These are phyloP conservation scores for Netelia virgata DNA, from an alignment of 2,888 invertebrate species.

Conservation along the genomic window DNA sequence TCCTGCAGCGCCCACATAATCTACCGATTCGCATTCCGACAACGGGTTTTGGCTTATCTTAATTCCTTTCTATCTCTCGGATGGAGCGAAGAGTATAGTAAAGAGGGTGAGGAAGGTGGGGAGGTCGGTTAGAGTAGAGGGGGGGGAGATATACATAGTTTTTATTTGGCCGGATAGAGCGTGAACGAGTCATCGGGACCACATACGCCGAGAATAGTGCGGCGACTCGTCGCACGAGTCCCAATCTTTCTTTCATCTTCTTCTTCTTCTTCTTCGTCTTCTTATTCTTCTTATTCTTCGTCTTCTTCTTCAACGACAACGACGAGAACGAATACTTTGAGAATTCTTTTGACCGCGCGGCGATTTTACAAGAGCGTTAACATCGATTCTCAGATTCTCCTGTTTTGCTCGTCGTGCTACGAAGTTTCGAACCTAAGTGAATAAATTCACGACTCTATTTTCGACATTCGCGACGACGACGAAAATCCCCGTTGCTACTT, in stretches of 20 bases:
- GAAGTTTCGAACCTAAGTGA: constrained; percentile 53
- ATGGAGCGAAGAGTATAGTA: not conserved
- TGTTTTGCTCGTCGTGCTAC: constrained; percentile 38
- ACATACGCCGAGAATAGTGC: constrained; percentile 69
- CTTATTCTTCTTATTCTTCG: constrained; percentile 7
- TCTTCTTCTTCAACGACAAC: constrained; percentile 17
- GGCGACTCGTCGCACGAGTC: constrained; percentile 36
- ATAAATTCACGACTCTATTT: constrained; percentile 68
- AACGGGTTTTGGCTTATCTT: constrained; percentile 74
- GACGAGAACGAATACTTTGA: constrained; percentile 56
- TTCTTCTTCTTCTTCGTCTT: constrained; percentile 63
- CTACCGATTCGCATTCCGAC: constrained; percentile 74
- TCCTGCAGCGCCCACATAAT: constrained; percentile 70
- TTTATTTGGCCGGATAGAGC: constrained; percentile 52
- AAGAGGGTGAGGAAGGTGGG: not conserved
- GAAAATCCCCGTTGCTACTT: constrained; percentile 53
- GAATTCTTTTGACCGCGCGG: constrained; percentile 63
- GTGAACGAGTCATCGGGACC: constrained; percentile 63
- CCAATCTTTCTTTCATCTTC: constrained; percentile 57
- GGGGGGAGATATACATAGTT: constrained; percentile 31
- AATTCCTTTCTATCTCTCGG: constrained; percentile 67
- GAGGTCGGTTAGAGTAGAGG: not conserved
- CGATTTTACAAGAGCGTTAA: constrained; percentile 76
- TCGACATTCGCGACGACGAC: constrained; percentile 58
- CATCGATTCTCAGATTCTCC: constrained; percentile 72